A percentile compares a stretch with the other conserved stretches of the same genome.
phyloP scores from a whole-genome alignment of 2,797 vertebrate genomes.

The Eutrigla gurnardus region DNA sequence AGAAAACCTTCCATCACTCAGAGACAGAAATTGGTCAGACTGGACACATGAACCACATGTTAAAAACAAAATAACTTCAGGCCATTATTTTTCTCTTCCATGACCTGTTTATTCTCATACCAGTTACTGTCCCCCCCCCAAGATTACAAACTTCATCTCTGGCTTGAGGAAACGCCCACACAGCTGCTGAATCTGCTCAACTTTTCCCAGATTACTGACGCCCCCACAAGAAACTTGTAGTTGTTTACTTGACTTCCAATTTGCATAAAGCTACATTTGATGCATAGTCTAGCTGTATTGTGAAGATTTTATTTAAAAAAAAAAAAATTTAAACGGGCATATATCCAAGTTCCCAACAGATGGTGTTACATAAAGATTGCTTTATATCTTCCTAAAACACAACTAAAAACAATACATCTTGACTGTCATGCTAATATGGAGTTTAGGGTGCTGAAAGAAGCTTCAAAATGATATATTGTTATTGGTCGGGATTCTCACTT shows the following conservation, averaged over 20 bases:
- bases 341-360: background rate
- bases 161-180: conserved; percentile 48
- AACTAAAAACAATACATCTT: background rate
- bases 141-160: conserved; percentile 41
- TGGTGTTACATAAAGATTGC: background rate
- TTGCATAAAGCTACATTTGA: conserved; percentile 25
- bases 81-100: conserved; percentile 2
- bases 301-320: no score
- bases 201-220: conserved; percentile 39
- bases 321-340: no score
- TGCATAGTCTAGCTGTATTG: background rate
- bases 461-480: conserved; percentile 32
- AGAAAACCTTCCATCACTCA: background rate
- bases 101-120: conserved; percentile 21
- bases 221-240: conserved; percentile 37
- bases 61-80: background rate
- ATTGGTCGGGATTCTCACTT: conserved; percentile 5
- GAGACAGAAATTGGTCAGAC: background rate
- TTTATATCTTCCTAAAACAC: conserved; percentile 1
- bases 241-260: conserved; percentile 19
- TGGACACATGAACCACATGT: background rate
- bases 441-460: background rate
- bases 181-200: conserved; percentile 42
- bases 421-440: conserved; percentile 1
- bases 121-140: conserved; percentile 14